Conservation (phyloP, 1,140 invertebrate species). For the Drosophila repleta region DNA sequence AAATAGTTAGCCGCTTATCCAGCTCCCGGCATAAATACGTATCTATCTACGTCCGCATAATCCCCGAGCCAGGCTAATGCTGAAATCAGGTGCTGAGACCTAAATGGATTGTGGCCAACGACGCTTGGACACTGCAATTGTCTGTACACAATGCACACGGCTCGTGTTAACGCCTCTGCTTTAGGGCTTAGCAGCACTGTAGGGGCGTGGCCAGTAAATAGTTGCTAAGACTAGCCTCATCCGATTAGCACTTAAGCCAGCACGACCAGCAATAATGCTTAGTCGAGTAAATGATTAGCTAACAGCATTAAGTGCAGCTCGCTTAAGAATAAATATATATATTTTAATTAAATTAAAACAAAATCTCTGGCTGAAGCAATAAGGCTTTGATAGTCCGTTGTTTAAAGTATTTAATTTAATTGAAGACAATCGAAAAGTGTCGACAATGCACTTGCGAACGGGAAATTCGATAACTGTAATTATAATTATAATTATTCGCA, state of each 20-base stretch:
- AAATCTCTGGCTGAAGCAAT: background rate
- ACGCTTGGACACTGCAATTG: constrained; percentile 17
- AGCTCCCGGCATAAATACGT: constrained; percentile 37
- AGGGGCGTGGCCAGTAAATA: constrained; percentile 1
- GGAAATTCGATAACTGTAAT: constrained; percentile 55
- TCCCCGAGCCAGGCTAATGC: background rate
- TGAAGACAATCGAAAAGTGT: no score
- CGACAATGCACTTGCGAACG: constrained; percentile 16
- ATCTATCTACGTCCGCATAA: background rate
- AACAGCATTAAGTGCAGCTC: background rate
- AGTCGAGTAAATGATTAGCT: background rate
- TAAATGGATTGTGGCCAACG: constrained; percentile 35
- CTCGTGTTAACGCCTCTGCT: constrained; percentile 23
- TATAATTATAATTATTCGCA: constrained; percentile 44
- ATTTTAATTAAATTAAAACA: constrained; percentile 2
- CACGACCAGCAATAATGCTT: background rate
- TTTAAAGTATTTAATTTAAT: background rate
- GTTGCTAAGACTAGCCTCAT: background rate
- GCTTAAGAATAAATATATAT: background rate
- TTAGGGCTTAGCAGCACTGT: constrained; percentile 7
- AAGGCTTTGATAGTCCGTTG: no score
- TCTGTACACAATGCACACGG: constrained; percentile 2
- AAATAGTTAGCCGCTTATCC: constrained; percentile 39
- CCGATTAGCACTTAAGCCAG: constrained; percentile 14
- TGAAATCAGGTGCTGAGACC: constrained; percentile 37